Base-by-base conservation (phyloP, 2,797 vertebrate species). In the Margarornis squamiger region DNA sequence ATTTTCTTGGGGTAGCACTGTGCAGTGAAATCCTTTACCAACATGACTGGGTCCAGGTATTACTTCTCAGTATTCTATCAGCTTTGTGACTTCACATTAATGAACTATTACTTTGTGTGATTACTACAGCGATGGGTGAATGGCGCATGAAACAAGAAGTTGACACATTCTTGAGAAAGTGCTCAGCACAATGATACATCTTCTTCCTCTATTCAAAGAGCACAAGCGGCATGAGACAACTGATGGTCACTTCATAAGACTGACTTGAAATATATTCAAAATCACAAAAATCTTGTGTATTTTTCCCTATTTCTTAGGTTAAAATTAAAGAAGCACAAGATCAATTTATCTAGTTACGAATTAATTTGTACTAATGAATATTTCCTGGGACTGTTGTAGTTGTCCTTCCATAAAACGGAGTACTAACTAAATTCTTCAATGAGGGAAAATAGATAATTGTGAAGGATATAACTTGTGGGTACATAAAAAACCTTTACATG, bases 71-170 rank as follows among this genome's bases (percentile, higher is more conserved):
- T 88, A 81, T 78, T 54, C 29, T 78, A 86, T 74, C 29, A 65
- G 15, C 20, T 92, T 87, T 96, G 93, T 51, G 94, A 91, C 72
- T 73, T 45, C 83, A 11, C 29, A 77, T 74, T 92, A 94, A 90
- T 78, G 22, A 95, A 87, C 86, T 68, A 14, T 76, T 86, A 58
- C 65, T 95, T 95, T 63, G 9, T 43, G 68, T 45, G 94, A 84
- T 85, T 83, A 71, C 49, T 88, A 46, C 13, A 92, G 21, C 15
- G 36, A 41, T 30, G 22, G 62, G 58, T 29, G 72, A 91, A 82
- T 54, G 61, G 52, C 48, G 82, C 74, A 88, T 70, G 91, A 84
- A 92, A 58, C 83, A 83, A 88, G 72, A 39, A 89, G 18, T 30
- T 91, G 84, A 39, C 58, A 54, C 45, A 83, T 36, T 18, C 51